Conservation (phyloP, 1,140 invertebrate genomes). For the Pemphigus obesinymphae region DNA sequence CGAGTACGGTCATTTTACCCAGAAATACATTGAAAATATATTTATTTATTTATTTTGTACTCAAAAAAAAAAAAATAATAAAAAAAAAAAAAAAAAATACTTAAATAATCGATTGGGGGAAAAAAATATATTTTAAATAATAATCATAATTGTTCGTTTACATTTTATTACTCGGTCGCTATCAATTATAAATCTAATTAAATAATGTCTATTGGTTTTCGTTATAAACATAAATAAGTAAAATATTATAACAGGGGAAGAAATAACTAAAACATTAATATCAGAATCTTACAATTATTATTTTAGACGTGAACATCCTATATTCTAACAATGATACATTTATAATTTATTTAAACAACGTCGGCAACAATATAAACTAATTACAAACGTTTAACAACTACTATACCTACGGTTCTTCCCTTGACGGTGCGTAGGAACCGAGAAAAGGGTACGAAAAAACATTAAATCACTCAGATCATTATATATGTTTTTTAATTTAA, state of each 20-base stretch:
- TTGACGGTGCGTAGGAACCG: background rate
- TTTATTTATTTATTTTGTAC: background rate
- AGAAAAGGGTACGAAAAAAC: background rate
- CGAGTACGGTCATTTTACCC: too few species aligned
- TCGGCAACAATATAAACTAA: background rate
- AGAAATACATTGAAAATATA: background rate
- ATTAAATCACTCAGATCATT: background rate
- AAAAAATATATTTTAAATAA: too few species aligned
- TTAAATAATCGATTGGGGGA: too few species aligned
- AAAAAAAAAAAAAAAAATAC: background rate
- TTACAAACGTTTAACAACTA: background rate
- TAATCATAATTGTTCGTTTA: too few species aligned
- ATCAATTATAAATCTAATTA: slow-evolving; percentile 1
- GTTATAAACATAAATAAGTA: background rate
- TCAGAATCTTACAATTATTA: background rate
- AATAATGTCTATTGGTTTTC: background rate
- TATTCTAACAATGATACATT: background rate
- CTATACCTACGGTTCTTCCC: background rate
- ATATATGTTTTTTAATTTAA: background rate
- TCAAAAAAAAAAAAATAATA: background rate
- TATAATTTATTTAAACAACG: background rate
- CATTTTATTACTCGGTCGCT: background rate
- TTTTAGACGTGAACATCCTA: background rate
- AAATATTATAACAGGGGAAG: background rate
- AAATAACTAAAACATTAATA: background rate